phyloP scores from a whole-genome alignment of 1,140 invertebrate genomes.

The Macrostomum lignano region DNA sequence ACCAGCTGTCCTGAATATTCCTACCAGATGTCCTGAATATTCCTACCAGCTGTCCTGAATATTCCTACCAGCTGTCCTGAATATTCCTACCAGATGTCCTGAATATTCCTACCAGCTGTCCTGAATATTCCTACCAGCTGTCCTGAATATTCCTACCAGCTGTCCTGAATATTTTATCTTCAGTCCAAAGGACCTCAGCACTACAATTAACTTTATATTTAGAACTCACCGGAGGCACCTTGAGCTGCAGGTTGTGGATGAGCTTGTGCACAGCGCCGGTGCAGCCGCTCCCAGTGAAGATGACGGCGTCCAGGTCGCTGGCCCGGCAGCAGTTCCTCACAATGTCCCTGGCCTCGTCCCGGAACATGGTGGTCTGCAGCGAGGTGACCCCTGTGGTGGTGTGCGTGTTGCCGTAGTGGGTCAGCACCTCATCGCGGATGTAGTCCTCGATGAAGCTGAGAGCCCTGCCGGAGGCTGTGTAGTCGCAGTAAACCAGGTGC shows the following conservation, averaged over 20 bases:
- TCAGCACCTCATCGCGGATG: slow-evolving; percentile 46
- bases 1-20: too few species aligned
- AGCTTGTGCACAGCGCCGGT: slow-evolving; percentile 10
- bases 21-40: too few species aligned
- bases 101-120: too few species aligned
- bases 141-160: too few species aligned
- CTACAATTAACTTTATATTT: neutral
- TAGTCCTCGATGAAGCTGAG: slow-evolving; percentile 61
- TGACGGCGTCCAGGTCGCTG: slow-evolving; percentile 9
- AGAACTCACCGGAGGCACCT: slow-evolving; percentile 2
- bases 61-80: too few species aligned
- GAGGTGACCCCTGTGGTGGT: slow-evolving; percentile 54
- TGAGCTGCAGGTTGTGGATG: slow-evolving; percentile 8
- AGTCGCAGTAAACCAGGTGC: slow-evolving; percentile 10
- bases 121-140: too few species aligned
- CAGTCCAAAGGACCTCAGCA: too few species aligned
- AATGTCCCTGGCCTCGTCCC: slow-evolving; percentile 32
- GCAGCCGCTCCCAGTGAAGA: slow-evolving; percentile 8
- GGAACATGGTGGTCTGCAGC: slow-evolving; percentile 53
- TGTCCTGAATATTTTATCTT: too few species aligned
- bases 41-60: too few species aligned
- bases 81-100: too few species aligned
- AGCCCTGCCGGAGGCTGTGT: slow-evolving; percentile 30
- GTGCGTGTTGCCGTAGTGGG: slow-evolving; percentile 53
- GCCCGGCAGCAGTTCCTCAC: slow-evolving; percentile 8